Evolutionary conservation across 2,113 vertebrate species (phyloP).

Genomic region (Charina bottae): DNA sequence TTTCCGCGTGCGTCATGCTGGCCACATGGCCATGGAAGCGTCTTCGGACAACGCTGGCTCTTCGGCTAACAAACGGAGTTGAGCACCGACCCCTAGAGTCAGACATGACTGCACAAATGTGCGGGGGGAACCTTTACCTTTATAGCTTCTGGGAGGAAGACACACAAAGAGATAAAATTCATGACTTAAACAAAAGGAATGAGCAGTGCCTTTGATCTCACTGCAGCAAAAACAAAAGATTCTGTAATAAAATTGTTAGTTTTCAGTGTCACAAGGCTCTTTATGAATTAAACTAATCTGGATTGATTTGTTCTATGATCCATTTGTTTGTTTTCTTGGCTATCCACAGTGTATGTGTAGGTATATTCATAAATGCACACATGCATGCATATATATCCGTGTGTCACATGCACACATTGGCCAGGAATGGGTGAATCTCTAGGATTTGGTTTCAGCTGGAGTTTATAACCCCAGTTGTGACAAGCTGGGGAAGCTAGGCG

Average conservation of each 20-base stretch:
- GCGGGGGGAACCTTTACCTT: too few relatives aligned
- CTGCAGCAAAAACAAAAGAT: neutral
- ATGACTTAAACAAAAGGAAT: neutral
- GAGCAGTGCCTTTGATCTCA: neutral
- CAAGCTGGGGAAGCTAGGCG: neutral
- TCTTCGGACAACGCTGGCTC: too few relatives aligned
- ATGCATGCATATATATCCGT: neutral
- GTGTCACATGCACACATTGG: neutral
- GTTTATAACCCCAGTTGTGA: neutral
- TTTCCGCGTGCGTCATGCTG: too few relatives aligned
- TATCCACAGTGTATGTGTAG: neutral
- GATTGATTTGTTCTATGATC: neutral
- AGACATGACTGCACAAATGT: too few relatives aligned
- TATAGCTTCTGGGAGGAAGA: neutral
- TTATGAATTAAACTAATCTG: neutral
- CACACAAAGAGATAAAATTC: neutral
- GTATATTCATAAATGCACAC: neutral
- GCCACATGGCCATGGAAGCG: too few relatives aligned
- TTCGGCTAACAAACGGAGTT: too few relatives aligned
- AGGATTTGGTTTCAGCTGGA: neutral
- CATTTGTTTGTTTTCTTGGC: neutral
- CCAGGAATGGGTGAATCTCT: neutral
- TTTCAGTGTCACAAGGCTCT: neutral
- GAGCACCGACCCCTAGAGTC: too few relatives aligned
- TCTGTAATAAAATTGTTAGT: neutral